Evolutionary conservation across 2,113 vertebrate genomes (phyloP).

Genomic region (Pelecanus crispus): DNA sequence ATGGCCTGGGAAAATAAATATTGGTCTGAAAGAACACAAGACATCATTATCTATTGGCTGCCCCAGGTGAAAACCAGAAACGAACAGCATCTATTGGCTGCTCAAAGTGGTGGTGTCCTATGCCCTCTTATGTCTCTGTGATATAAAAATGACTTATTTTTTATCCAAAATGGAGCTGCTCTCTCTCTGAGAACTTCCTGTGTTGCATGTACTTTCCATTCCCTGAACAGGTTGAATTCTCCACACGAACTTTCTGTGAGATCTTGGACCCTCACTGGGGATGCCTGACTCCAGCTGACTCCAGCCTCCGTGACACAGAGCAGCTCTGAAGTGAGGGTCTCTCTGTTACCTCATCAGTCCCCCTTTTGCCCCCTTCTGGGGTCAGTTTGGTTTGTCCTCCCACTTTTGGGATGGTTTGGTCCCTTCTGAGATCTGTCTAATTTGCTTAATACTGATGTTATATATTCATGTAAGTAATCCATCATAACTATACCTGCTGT

Average conservation of each 20-base stretch:
- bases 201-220: background rate
- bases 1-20: background rate
- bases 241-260: background rate
- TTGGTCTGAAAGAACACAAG: background rate
- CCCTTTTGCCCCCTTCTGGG: background rate
- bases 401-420: background rate
- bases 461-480: background rate
- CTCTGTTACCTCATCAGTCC: no score
- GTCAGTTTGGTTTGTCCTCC: background rate
- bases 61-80: background rate
- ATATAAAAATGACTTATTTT: background rate
- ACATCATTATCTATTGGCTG: background rate
- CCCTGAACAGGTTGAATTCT: background rate
- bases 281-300: background rate
- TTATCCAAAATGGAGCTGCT: background rate
- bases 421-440: background rate
- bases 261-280: background rate
- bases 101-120: background rate
- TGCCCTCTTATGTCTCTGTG: background rate
- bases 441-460: background rate
- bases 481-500: background rate
- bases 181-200: background rate
- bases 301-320: rapidly evolving
- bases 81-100: background rate
- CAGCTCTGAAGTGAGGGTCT: background rate